Evolutionary conservation across 2,888 invertebrate species (phyloP).

Genomic region (Parasteatoda lunata): DNA sequence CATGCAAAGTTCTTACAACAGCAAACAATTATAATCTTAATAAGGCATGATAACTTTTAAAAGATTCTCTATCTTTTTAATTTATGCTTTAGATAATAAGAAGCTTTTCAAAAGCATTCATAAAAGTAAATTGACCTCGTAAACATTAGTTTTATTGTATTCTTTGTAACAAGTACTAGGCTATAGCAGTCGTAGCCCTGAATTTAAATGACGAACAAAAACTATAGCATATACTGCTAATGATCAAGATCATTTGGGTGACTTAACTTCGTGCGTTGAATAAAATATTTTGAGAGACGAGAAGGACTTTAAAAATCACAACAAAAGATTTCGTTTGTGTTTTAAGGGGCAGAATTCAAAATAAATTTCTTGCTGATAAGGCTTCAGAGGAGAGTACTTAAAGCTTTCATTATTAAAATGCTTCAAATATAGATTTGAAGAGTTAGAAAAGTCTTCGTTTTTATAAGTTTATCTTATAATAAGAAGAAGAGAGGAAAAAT

Average conservation of each 20-base stretch:
- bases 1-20: no score
- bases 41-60: no score
- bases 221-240: neutral
- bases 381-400: neutral
- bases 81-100: neutral
- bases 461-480: no score
- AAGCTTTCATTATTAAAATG: neutral
- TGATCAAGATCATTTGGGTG: constrained; percentile 5
- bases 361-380: neutral
- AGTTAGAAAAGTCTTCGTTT: no score
- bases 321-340: neutral
- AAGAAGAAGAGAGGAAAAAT: no score
- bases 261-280: neutral
- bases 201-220: neutral
- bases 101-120: neutral
- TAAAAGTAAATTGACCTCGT: neutral
- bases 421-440: neutral
- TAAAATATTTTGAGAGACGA: neutral
- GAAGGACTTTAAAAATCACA: neutral
- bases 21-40: no score
- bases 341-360: neutral
- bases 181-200: neutral
- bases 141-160: neutral
- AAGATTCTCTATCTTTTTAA: no score
- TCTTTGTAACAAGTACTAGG: neutral